These are phyloP conservation scores for Iselma pallidipennis DNA, from an alignment of 2,888 invertebrate genomes.

Conservation along the genomic window DNA sequence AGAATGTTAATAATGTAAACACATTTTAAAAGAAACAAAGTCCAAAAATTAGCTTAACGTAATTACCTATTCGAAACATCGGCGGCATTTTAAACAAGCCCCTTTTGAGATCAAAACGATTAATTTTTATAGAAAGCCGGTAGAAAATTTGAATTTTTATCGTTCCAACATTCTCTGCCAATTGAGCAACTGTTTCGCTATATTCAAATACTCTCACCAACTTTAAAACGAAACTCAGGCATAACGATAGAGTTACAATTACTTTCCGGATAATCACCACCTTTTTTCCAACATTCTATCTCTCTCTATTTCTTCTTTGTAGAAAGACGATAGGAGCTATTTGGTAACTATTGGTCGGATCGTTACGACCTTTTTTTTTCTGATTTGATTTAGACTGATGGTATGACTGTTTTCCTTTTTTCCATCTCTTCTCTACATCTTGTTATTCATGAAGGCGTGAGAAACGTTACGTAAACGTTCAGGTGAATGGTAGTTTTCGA, in stretches of 20 bases:
- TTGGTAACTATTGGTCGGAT: neutral
- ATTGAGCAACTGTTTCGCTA: neutral
- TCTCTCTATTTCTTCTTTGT: too few species aligned
- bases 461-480: neutral
- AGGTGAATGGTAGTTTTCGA: neutral
- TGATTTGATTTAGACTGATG: neutral
- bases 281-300: too few species aligned
- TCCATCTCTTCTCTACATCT: neutral
- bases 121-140: constrained; percentile 18
- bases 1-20: too few species aligned
- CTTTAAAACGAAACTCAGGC: neutral
- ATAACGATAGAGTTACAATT: neutral
- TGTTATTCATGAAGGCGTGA: neutral
- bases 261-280: neutral
- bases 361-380: neutral
- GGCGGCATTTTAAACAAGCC: constrained; percentile 21
- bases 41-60: constrained; percentile 20
- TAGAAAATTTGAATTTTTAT: constrained; percentile 14
- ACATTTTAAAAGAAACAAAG: too few species aligned
- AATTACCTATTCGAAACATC: constrained; percentile 20
- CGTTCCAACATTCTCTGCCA: neutral
- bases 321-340: too few species aligned
- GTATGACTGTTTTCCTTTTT: neutral
- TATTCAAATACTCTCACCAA: neutral
- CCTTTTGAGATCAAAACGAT: constrained; percentile 18